Evolutionary conservation across 2,797 vertebrate genomes (phyloP).

Genomic region (Miichthys miiuy): DNA sequence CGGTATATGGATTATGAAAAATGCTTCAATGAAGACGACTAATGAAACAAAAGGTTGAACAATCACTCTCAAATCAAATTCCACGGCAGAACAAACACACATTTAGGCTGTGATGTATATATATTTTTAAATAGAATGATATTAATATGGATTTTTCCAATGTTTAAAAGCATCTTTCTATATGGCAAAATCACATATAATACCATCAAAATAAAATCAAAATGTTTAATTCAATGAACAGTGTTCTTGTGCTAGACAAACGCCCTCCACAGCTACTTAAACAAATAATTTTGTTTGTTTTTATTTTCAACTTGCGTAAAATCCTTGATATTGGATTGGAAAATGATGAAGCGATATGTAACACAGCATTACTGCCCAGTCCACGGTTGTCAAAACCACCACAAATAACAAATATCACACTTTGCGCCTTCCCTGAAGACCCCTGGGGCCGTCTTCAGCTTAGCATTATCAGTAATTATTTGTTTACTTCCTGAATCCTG

Average conservation of each 20-base stretch:
- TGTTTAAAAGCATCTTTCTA: neutral
- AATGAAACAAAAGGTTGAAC: neutral
- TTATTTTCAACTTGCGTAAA: neutral
- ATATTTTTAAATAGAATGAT: neutral
- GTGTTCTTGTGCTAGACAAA: neutral
- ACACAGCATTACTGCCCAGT: neutral
- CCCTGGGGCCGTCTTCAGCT: neutral
- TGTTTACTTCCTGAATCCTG: constrained; percentile 32
- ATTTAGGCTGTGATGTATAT: neutral
- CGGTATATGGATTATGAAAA: neutral
- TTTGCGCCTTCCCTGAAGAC: neutral
- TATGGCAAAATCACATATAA: too few relatives aligned
- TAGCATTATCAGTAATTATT: neutral
- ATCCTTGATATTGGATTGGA: neutral
- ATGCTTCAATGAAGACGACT: neutral
- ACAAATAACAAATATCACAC: neutral
- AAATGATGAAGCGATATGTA: neutral
- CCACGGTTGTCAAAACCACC: neutral
- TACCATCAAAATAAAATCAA: neutral
- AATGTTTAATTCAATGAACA: neutral
- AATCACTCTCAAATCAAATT: neutral
- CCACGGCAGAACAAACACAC: neutral
- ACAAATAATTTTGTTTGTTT: neutral
- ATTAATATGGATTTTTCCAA: neutral
- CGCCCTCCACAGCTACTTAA: too few relatives aligned